Conservation (phyloP, 53 echinoderm and acorn worm genomes). For the Patiria pectinifera region DNA sequence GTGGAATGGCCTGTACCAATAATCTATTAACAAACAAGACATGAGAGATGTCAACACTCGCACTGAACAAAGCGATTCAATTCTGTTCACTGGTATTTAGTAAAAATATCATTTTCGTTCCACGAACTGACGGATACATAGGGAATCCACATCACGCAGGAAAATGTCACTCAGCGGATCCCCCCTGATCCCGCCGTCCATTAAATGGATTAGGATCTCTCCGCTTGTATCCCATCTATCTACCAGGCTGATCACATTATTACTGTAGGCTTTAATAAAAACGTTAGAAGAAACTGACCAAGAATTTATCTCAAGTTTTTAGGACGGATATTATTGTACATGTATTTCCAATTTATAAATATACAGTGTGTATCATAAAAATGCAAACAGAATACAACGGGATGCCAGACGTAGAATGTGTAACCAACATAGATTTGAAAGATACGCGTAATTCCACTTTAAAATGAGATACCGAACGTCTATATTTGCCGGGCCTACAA, state of each 20-base stretch:
- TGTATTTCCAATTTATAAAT: neutral
- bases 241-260: conserved; percentile 7
- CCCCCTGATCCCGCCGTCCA: neutral
- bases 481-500: too few relatives aligned
- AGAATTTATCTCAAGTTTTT: neutral
- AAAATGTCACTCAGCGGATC: neutral
- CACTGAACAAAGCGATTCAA: neutral
- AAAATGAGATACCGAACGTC: too few relatives aligned
- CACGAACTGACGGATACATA: neutral
- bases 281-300: neutral
- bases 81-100: neutral
- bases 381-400: too few relatives aligned
- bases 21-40: too few relatives aligned
- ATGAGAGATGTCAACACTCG: neutral
- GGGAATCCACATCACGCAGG: neutral
- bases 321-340: neutral
- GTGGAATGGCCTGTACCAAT: too few relatives aligned
- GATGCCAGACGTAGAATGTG: too few relatives aligned
- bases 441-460: too few relatives aligned
- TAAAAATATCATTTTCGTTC: neutral
- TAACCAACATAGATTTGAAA: too few relatives aligned
- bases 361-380: neutral
- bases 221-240: neutral
- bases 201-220: conserved; percentile 35
- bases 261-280: conserved; percentile 8